phyloP scores from a whole-genome alignment of 2,888 invertebrate species.

The Periphyllus acericola region DNA sequence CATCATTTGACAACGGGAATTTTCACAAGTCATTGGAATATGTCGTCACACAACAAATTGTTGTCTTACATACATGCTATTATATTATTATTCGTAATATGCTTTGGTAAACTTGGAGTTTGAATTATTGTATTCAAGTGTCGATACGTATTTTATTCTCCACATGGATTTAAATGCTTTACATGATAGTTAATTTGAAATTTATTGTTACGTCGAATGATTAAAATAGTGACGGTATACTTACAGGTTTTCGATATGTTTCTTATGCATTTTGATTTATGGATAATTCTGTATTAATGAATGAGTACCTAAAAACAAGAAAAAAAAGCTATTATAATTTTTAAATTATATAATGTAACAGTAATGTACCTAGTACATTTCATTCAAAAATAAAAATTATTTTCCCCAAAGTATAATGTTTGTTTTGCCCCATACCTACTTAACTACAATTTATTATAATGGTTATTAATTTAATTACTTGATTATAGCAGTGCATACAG shows the following conservation, averaged over 20 bases:
- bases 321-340: background rate
- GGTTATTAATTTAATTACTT: background rate
- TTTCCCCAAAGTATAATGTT: background rate
- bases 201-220: background rate
- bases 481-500: background rate
- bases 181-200: background rate
- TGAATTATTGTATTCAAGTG: background rate
- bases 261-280: conserved; percentile 30
- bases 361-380: too few species aligned
- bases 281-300: background rate
- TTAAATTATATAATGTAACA: background rate
- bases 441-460: background rate
- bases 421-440: background rate
- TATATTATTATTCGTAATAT: too few species aligned
- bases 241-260: conserved; percentile 31
- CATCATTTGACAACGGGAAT: background rate
- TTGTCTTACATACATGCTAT: too few species aligned
- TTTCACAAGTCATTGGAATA: background rate
- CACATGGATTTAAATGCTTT: background rate
- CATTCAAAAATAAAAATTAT: too few species aligned
- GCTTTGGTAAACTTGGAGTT: background rate
- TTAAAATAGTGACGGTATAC: background rate
- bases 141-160: background rate
- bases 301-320: conserved; percentile 34
- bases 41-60: background rate